phyloP scores from a whole-genome alignment of 2,888 invertebrate genomes.

The Sialis fuliginosa region DNA sequence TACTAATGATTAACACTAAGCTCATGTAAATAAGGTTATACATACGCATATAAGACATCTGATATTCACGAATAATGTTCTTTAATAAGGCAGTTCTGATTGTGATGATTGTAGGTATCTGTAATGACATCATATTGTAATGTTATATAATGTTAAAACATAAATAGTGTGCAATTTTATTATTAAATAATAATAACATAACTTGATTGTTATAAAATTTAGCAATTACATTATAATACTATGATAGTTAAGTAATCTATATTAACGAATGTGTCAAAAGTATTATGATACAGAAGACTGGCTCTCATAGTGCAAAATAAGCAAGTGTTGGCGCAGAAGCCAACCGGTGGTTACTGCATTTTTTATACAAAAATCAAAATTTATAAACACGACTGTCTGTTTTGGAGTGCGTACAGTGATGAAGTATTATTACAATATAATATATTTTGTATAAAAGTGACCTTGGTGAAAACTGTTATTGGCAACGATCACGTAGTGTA shows the following conservation, averaged over 20 bases:
- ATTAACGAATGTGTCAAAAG: slow-evolving; percentile 22
- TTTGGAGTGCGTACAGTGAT: slow-evolving; percentile 14
- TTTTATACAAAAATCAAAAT: slow-evolving; percentile 17
- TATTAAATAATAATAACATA: too few species aligned
- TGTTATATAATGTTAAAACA: too few species aligned
- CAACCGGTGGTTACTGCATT: slow-evolving; percentile 15
- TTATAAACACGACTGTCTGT: slow-evolving; percentile 8
- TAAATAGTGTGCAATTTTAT: too few species aligned
- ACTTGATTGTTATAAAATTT: too few species aligned
- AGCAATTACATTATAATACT: too few species aligned
- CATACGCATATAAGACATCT: too few species aligned
- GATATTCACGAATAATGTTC: slow-evolving; percentile 14
- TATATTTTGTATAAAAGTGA: slow-evolving; percentile 29
- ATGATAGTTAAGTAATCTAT: too few species aligned
- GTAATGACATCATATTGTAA: too few species aligned
- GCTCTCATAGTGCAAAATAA: slow-evolving; percentile 20
- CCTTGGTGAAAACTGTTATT: slow-evolving; percentile 21
- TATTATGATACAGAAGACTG: slow-evolving; percentile 27
- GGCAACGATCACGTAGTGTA: slow-evolving; percentile 12
- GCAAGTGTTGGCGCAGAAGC: slow-evolving; percentile 1
- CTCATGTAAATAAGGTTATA: too few species aligned
- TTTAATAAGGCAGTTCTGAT: slow-evolving; percentile 11
- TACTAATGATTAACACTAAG: too few species aligned
- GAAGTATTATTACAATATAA: slow-evolving; percentile 22
- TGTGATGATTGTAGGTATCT: too few species aligned